Base-by-base conservation (phyloP, 2,888 invertebrate species). In the Petrolisthes manimaculis region DNA sequence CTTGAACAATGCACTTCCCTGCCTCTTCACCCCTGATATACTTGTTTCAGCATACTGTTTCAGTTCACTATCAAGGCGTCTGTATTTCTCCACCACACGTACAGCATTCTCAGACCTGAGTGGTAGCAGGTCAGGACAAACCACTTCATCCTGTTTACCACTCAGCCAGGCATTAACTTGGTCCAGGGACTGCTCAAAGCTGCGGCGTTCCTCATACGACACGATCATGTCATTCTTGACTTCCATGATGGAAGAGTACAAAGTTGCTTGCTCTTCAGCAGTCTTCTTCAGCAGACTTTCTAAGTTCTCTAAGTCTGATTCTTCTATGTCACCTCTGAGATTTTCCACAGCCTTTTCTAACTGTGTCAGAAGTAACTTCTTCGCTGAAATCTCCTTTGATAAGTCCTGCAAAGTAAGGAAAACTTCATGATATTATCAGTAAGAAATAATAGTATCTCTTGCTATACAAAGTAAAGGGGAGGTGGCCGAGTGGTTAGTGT, bases 281-380 rank as follows among this genome's bases (percentile, higher is more conserved):
- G 98, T 93, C 92, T 95, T 95, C 91, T 95, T 95, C 74, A 97
- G 93, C 67, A 96, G 95, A 0, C 95, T 94, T 92, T 97, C 96
- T 82, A 98, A 93, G 92, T 96, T 95, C 91, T 96, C 95, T 91
- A 97, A 96, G 93, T 98, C 98, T 0, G 95, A 95, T 6, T 96
- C 95, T 93, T 98, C 97, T 69, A 98, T 93, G 93, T 97, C 97
- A 89, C 96, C 95, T 92, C 96, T 95, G 94, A 98, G 96, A 91
- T 96, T 96, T 90, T 95, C 95, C 18, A 97, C 95, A 89, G 97
- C 95, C 93, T 96, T 97, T 92, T 97, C 96, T 54, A 98, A 93
- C 0, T 96, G 91, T 14, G 85, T 83, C 4, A 91, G 95, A 5
- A 96, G 94, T 0, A 96, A 95, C 92, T 96, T 96, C 93, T 97